Evolutionary conservation across 2,888 invertebrate genomes (phyloP).

Genomic region (Pyrochroa serraticornis): DNA sequence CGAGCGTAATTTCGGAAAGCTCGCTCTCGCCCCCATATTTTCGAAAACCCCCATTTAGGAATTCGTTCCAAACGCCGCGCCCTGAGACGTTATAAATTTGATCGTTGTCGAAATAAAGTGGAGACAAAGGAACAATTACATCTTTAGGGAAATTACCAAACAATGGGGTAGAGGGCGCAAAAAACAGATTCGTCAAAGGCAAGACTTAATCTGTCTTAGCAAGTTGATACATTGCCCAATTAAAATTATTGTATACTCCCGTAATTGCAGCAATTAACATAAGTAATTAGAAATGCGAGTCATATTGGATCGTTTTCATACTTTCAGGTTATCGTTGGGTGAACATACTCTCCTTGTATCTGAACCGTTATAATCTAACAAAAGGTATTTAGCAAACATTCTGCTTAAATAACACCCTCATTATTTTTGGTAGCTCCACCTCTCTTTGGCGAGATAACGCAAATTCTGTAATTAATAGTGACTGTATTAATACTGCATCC

Average conservation of each 20-base stretch:
- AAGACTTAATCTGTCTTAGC: constrained; percentile 11
- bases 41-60: neutral
- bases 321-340: constrained; percentile 1
- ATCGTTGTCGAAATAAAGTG: constrained; percentile 17
- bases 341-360: constrained; percentile 17
- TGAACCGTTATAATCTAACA: constrained; percentile 27
- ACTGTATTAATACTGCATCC: constrained; percentile 32
- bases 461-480: constrained; percentile 41
- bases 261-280: constrained; percentile 14
- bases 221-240: constrained; percentile 10
- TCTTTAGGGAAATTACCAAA: constrained; percentile 10
- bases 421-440: constrained; percentile 37
- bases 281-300: constrained; percentile 11
- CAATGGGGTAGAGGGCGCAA: constrained; percentile 14
- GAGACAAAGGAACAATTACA: constrained; percentile 17
- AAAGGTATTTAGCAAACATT: constrained; percentile 30
- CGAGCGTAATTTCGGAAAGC: constrained; percentile 11
- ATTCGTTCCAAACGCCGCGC: no score
- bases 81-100: constrained; percentile 12
- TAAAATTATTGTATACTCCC: constrained; percentile 9
- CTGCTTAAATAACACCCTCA: constrained; percentile 32
- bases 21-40: neutral
- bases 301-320: neutral
- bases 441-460: constrained; percentile 39
- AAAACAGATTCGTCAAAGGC: constrained; percentile 18